Percentiles rank a stretch among this genome's conserved stretches.
Conservation (phyloP, 2,888 invertebrate genomes). For the Colostygia pectinataria region DNA sequence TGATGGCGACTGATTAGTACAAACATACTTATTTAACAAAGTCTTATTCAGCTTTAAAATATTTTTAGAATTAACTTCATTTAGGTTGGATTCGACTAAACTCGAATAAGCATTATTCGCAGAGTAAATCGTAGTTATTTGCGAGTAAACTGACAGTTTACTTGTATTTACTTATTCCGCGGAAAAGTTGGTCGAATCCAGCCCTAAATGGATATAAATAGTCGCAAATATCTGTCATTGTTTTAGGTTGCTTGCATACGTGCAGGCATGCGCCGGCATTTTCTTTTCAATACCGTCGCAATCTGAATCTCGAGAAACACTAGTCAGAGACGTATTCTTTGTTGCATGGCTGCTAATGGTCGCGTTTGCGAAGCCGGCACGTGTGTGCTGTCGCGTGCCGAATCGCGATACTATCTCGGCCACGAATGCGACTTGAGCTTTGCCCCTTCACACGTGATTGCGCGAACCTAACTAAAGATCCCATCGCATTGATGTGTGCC, state of each 20-base stretch:
- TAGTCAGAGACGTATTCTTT: slow-evolving; percentile 47
- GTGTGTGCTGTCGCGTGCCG: slow-evolving; percentile 74
- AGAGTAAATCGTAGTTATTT: no score
- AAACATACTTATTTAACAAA: no score
- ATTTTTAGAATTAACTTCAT: no score
- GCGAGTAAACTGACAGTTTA: no score
- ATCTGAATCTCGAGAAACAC: slow-evolving; percentile 46
- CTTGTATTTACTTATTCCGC: no score
- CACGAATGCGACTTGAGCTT: slow-evolving; percentile 74
- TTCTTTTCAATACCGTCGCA: slow-evolving; percentile 41
- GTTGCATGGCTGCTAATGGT: slow-evolving; percentile 52
- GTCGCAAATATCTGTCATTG: slow-evolving; percentile 18
- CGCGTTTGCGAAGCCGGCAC: slow-evolving; percentile 51
- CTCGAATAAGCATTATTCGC: no score
- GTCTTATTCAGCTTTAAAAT: no score
- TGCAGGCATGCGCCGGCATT: slow-evolving; percentile 30
- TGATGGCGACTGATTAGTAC: no score
- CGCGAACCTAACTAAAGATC: slow-evolving; percentile 63
- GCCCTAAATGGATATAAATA: slow-evolving; percentile 4
- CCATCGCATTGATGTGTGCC: slow-evolving; percentile 69
- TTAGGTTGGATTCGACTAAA: no score
- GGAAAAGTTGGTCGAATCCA: no score
- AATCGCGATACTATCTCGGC: slow-evolving; percentile 68
- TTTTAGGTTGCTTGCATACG: slow-evolving; percentile 24
- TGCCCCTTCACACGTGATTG: slow-evolving; percentile 81